A percentile compares a stretch with the other conserved stretches of the same genome.
These are phyloP conservation scores for Panulirus ornatus DNA, from an alignment of 1,140 invertebrate genomes.

Conservation along the genomic window DNA sequence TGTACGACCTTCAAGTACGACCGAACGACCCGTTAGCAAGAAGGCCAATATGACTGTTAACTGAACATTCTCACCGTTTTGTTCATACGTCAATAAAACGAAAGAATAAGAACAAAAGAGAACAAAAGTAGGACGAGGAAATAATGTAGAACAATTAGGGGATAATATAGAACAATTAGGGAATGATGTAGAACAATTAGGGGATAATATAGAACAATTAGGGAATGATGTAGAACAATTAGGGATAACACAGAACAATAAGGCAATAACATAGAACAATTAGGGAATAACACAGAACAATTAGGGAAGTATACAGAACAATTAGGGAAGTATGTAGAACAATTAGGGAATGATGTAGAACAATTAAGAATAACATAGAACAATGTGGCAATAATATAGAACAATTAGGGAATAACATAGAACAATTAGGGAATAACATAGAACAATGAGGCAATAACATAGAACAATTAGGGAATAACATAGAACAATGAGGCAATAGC, in stretches of 20 bases:
- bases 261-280: background rate
- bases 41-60: too few species aligned
- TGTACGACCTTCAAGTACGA: too few species aligned
- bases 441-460: too few species aligned
- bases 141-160: background rate
- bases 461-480: too few species aligned
- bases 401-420: too few species aligned
- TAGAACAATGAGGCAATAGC: too few species aligned
- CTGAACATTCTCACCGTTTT: too few species aligned
- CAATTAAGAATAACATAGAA: background rate
- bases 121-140: background rate
- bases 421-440: too few species aligned
- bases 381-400: too few species aligned
- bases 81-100: too few species aligned
- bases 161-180: background rate
- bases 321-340: background rate
- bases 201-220: background rate
- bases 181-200: background rate
- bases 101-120: too few species aligned
- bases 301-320: background rate
- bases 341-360: background rate
- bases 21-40: too few species aligned
- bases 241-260: background rate
- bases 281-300: background rate
- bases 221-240: background rate